These are phyloP conservation scores for Eupsittula cactorum DNA, from an alignment of 2,113 vertebrate genomes.

Conservation along the genomic window DNA sequence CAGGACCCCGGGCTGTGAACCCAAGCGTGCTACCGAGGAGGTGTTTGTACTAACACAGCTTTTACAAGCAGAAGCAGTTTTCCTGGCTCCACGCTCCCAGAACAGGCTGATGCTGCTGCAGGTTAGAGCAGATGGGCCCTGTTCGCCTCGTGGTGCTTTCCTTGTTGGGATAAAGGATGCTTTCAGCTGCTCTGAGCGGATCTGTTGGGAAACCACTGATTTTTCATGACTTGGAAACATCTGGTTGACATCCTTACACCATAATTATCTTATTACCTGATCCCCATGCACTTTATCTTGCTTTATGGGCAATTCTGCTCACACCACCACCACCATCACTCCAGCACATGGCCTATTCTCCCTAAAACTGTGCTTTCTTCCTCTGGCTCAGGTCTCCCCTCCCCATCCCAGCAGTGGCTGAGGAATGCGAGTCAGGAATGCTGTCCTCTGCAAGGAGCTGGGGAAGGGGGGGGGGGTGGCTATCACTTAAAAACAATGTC, in stretches of 20 bases:
- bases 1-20: background rate
- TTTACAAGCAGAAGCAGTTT: background rate
- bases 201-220: background rate
- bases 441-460: constrained; percentile 74
- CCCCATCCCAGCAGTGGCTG: constrained; percentile 69
- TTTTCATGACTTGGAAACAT: background rate
- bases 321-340: background rate
- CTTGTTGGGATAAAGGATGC: background rate
- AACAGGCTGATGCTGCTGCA: background rate
- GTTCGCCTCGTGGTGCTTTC: fast-evolving
- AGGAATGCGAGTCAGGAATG: constrained; percentile 86
- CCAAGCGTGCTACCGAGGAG: fast-evolving
- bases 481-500: constrained; percentile 76
- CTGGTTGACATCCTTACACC: background rate
- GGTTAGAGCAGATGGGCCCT: background rate
- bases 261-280: background rate
- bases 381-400: background rate
- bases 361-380: background rate
- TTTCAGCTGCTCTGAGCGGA: background rate
- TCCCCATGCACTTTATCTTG: background rate
- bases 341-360: background rate
- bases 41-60: background rate
- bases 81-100: background rate
- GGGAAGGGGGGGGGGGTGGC: background rate
- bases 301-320: background rate